Conservation (phyloP, 2,888 invertebrate species). For the Heliconius cydno region DNA sequence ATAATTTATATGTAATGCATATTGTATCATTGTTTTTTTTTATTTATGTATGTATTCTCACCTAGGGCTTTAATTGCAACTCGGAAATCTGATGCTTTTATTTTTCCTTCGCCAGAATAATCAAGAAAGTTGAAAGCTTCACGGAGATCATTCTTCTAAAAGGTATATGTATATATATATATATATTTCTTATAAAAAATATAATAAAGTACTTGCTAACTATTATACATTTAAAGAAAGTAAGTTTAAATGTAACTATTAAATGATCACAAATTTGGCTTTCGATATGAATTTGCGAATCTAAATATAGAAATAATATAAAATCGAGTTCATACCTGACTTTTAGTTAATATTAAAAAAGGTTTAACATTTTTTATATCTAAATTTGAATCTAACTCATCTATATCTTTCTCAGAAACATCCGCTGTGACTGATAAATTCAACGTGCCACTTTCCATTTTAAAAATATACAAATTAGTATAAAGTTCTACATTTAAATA, state of each 20-base stretch:
- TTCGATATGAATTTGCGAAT: neutral
- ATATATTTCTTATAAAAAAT: neutral
- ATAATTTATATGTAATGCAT: too few relatives aligned
- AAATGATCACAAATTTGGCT: neutral
- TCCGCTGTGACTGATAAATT: conserved; percentile 61
- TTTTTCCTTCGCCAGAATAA: conserved; percentile 75
- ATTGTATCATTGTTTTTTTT: neutral
- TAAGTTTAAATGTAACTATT: too few relatives aligned
- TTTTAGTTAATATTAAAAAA: conserved; percentile 61
- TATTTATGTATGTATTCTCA: conserved; percentile 49
- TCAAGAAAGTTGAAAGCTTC: conserved; percentile 76
- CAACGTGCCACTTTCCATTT: conserved; percentile 55
- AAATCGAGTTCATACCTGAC: conserved; percentile 58
- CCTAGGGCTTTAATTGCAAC: conserved; percentile 78
- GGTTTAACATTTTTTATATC: conserved; percentile 57
- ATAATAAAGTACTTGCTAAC: too few relatives aligned
- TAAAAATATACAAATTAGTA: neutral
- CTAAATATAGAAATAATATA: neutral
- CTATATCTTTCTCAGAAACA: conserved; percentile 54
- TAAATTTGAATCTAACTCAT: conserved; percentile 43
- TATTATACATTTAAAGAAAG: too few relatives aligned
- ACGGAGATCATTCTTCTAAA: conserved; percentile 70
- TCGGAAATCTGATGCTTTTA: conserved; percentile 73
- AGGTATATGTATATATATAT: conserved; percentile 31
- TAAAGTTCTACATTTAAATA: neutral